Base-by-base conservation (phyloP, 2,113 vertebrate species). In the Meleagris gallopavo region DNA sequence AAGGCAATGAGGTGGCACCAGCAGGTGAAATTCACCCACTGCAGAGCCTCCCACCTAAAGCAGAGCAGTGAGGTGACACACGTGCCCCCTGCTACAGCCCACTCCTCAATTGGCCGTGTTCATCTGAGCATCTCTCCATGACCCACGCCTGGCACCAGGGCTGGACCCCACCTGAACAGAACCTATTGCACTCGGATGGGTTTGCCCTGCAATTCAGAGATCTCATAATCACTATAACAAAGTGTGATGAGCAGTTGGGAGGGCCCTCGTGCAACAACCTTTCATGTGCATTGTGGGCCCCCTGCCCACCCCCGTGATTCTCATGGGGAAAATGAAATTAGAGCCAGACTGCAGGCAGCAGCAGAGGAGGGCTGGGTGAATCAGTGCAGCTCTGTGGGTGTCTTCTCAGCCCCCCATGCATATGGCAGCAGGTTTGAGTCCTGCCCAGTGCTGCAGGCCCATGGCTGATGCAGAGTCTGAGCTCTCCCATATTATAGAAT, bases 21-120 rank as follows among this genome's bases (percentile, higher is more conserved):
- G 77, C 83, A 94, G 96, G 95, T 91, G 93, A 89, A 83, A 77
- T 22, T 76, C 90, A 46, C 83, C 86, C 95, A 50, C 72, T 17
- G 88, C 83, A 71, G 67, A 88, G 55, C 67, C 67, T 88, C 48
- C 45, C 16, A 12, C 75, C 20, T 8, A 24, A 34, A 30, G 54
- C 75, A n/a, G 2, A 13, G 78, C 0, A 7, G 46, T 54, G 52
- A 79, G 78, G 79, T 30, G 92, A 40, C 24, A 74, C 83, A 43
- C 3, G 50, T 88, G 92, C 79, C 82, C 20, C 1, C 57, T 41
- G 2, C 6, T 43, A 30, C 50, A 65, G 71, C 89, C 62, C 78
- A 48, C 78, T 67, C 1, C 2, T 8, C n/a, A 22, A 1, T 14
- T 1, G 3, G 16, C 34, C 12, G 16, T 16, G 66, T 24, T 38